A percentile compares a stretch with the other conserved stretches of the same genome.
phyloP scores from a whole-genome alignment of 2,113 vertebrate species.

The Microcebus murinus region DNA sequence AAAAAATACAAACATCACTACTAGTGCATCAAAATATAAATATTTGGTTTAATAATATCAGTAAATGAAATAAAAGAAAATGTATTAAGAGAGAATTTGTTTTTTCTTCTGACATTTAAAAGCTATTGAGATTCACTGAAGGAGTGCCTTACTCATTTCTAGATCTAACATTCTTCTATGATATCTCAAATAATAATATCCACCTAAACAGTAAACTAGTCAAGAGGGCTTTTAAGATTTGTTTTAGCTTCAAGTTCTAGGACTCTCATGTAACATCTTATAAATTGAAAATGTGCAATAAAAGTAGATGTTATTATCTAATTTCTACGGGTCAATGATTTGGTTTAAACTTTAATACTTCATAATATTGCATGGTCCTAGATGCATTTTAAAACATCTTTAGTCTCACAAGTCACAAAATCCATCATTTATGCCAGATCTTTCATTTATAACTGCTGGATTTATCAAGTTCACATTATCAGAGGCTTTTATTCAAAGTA shows the following conservation, averaged over 20 bases:
- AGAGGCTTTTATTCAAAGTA: conserved; percentile 16
- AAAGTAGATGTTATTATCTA: background rate
- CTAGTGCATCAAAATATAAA: background rate
- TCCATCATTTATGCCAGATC: background rate
- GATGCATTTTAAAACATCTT: background rate
- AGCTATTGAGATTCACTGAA: background rate
- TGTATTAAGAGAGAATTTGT: background rate
- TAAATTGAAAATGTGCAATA: background rate
- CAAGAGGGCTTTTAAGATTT: background rate
- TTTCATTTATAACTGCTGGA: conserved; percentile 1
- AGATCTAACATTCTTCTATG: background rate
- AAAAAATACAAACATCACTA: background rate
- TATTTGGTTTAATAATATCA: background rate
- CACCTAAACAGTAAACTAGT: background rate
- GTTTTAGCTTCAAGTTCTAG: background rate
- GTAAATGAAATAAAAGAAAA: background rate
- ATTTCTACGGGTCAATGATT: background rate
- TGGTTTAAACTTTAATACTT: background rate
- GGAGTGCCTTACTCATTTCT: background rate
- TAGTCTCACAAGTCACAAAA: background rate
- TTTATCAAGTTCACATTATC: background rate
- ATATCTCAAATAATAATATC: background rate
- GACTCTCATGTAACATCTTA: background rate
- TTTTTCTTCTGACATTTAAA: background rate
- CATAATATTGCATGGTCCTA: background rate